Evolutionary conservation across 2,113 vertebrate genomes (phyloP).

Genomic region (Morone saxatilis): DNA sequence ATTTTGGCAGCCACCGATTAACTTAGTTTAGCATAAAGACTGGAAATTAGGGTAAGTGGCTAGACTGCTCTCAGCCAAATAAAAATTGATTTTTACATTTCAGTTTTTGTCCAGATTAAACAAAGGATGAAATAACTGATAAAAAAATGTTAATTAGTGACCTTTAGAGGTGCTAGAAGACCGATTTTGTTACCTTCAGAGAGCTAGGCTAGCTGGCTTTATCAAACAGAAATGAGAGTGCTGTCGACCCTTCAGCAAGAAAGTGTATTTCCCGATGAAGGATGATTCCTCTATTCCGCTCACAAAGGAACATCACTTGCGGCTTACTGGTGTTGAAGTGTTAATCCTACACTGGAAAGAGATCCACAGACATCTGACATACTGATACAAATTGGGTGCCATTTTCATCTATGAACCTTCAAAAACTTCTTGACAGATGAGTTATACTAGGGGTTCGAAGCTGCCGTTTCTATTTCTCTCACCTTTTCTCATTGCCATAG

Average conservation of each 20-base stretch:
- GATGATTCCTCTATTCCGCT: background rate
- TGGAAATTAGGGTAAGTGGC: too few species aligned
- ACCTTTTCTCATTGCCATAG: slow-evolving; percentile 99
- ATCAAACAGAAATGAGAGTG: background rate
- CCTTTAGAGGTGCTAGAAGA: too few species aligned
- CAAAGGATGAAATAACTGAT: too few species aligned
- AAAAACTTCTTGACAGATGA: background rate
- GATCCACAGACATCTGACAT: background rate
- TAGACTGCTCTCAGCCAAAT: too few species aligned
- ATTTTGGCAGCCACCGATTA: too few species aligned
- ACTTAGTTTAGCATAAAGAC: too few species aligned
- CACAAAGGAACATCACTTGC: background rate
- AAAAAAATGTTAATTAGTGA: too few species aligned
- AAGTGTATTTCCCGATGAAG: background rate
- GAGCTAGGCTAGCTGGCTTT: too few species aligned
- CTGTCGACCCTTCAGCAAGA: background rate
- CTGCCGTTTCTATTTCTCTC: slow-evolving; percentile 33
- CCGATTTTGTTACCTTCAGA: too few species aligned
- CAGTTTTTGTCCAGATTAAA: too few species aligned
- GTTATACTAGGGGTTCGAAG: background rate
- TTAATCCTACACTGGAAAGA: background rate
- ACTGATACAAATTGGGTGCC: background rate
- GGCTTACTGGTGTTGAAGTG: background rate
- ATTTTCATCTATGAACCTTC: background rate
- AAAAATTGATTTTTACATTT: too few species aligned